These are phyloP conservation scores for Anoplolepis gracilipes DNA, from an alignment of 1,140 invertebrate genomes.

Conservation along the genomic window DNA sequence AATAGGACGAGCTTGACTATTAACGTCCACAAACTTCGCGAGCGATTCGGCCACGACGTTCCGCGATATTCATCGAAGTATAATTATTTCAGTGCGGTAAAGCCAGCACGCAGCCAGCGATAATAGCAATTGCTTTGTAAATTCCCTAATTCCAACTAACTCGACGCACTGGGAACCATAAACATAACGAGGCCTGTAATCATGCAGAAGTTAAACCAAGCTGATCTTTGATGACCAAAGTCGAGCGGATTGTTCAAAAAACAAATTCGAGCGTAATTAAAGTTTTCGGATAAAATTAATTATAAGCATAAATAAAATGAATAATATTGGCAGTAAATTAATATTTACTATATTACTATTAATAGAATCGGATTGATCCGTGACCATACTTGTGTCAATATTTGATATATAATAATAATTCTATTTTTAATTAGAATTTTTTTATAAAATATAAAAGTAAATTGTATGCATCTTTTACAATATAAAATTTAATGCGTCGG, in stretches of 20 bases:
- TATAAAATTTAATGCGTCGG: too few relatives aligned
- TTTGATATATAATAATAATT: too few relatives aligned
- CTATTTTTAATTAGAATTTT: too few relatives aligned
- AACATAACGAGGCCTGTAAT: conserved; percentile 39
- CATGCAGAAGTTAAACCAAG: conserved; percentile 7
- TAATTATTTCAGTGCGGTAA: conserved; percentile 28
- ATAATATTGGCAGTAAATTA: too few relatives aligned
- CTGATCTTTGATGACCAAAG: not conserved
- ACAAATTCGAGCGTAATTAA: not conserved
- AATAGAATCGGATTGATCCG: too few relatives aligned
- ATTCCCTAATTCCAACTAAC: conserved; percentile 35
- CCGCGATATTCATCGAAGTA: conserved; percentile 31
- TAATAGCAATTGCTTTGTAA: conserved; percentile 50
- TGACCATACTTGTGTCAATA: too few relatives aligned
- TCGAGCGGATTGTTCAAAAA: not conserved
- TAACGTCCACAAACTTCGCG: conserved; percentile 39
- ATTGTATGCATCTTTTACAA: too few relatives aligned
- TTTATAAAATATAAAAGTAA: too few relatives aligned
- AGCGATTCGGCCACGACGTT: not conserved
- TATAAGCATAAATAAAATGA: too few relatives aligned
- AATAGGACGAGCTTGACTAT: conserved; percentile 49
- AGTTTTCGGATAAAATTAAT: not conserved
- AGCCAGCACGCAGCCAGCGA: not conserved
- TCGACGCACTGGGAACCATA: not conserved
- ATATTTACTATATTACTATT: too few relatives aligned